These are phyloP conservation scores for Hemitrygon akajei DNA, from an alignment of 2,797 vertebrate species.

Conservation along the genomic window DNA sequence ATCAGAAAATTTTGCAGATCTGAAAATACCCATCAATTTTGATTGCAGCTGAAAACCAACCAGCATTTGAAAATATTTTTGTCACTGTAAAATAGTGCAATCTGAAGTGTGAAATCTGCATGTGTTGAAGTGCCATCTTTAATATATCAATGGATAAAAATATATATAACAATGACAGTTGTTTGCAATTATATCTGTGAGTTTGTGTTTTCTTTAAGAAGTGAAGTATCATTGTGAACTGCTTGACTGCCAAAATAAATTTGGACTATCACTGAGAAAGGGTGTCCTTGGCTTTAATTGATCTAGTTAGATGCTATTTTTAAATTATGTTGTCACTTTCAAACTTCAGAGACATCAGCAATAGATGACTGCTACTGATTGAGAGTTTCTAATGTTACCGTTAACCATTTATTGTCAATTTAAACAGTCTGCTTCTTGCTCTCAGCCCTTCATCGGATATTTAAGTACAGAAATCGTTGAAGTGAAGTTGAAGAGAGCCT, in stretches of 20 bases:
- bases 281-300: slow-evolving; percentile 13
- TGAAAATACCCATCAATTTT: neutral
- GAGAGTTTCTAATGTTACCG: neutral
- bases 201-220: slow-evolving; percentile 6
- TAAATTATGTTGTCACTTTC: neutral
- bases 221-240: slow-evolving; percentile 12
- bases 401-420: neutral
- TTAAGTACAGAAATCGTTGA: neutral
- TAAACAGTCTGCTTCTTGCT: neutral
- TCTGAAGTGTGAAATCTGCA: slow-evolving; percentile 25
- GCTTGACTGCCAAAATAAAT: slow-evolving; percentile 33
- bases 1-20: neutral
- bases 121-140: slow-evolving; percentile 28
- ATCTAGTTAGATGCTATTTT: neutral
- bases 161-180: slow-evolving; percentile 22
- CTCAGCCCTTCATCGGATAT: neutral
- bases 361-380: neutral
- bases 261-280: neutral
- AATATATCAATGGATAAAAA: slow-evolving; percentile 31
- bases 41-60: neutral
- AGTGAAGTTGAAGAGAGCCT: neutral
- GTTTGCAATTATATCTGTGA: slow-evolving; percentile 25
- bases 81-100: slow-evolving; percentile 15
- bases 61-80: neutral
- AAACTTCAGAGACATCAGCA: neutral